Percentiles rank a stretch among this genome's conserved stretches.
Conservation (phyloP, 2,797 vertebrate genomes). For the Holocentrus rufus region DNA sequence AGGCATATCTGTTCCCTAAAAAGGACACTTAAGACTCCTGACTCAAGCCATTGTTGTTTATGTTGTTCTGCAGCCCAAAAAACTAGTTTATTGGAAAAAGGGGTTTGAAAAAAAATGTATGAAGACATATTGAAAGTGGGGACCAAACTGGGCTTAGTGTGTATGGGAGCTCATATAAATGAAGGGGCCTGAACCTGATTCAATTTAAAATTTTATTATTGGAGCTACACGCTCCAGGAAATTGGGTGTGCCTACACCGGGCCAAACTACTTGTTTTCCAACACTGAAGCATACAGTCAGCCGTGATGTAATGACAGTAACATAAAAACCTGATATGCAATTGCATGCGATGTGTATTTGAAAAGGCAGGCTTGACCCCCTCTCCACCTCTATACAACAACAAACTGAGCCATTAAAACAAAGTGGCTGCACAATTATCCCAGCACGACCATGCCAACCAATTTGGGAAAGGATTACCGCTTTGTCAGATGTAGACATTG, state of each 20-base stretch:
- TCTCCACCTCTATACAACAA: conserved; percentile 47
- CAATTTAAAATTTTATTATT: conserved; percentile 43
- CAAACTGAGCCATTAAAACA: conserved; percentile 67
- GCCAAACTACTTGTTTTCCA: conserved; percentile 59
- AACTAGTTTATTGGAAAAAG: not conserved
- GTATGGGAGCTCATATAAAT: conserved; percentile 11
- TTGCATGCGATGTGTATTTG: conserved; percentile 30
- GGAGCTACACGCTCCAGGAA: conserved; percentile 47
- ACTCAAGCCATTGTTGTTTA: not conserved
- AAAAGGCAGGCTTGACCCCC: conserved; percentile 36
- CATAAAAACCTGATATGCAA: conserved; percentile 66
- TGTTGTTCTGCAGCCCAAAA: not conserved
- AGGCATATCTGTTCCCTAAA: not conserved
- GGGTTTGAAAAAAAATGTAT: not conserved
- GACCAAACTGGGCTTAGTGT: not conserved
- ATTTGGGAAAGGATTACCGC: conserved; percentile 55
- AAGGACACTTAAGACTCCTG: not conserved
- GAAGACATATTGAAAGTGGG: not conserved
- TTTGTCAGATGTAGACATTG: conserved; percentile 56
- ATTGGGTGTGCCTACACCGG: conserved; percentile 41
- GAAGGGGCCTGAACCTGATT: conserved; percentile 34
- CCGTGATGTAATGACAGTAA: conserved; percentile 49
- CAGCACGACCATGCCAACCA: conserved; percentile 58
- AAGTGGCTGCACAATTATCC: conserved; percentile 69
- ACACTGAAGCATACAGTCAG: conserved; percentile 42